Base-by-base conservation (phyloP, 2,888 invertebrate species). In the Strigamia crassipes region DNA sequence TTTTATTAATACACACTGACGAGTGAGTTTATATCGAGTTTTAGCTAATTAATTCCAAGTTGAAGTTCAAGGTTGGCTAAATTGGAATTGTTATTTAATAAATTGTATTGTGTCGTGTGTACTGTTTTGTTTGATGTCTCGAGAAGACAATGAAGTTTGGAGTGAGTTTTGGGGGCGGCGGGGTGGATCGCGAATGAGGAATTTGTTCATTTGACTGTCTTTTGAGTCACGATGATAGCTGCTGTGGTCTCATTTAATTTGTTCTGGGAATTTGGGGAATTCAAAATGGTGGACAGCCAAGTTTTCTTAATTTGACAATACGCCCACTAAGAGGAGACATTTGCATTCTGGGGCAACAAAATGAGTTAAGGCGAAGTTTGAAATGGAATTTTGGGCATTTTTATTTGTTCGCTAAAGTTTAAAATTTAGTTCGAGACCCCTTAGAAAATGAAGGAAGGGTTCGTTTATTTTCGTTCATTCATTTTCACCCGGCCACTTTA, bases 141-240 rank as follows among this genome's bases (percentile, higher is more conserved):
- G 73, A n/a, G 31, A 13, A 12, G 31, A 27, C 9, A n/a, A 15
- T 51, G 13, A 73, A 13, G n/a, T 23, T 27, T 73, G 73, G 15
- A 27, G 18, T 21, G 9, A 10, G 5, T 66, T 15, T n/a, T n/a
- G 46, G 46, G 46, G 12, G 13, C 9, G 10, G 46, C 0, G 4
- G 46, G 46, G 46, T 4, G 15, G 46, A 6, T 18, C 21, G 56
- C n/a, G 56, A 56, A 73, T 73, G 73, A 73, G 73, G 73, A 73
- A 73, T 73, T 73, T 73, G 73, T 73, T 73, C 73, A 73, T 73
- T 73, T 73, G 73, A 73, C 73, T 73, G 73, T 73, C 73, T 73
- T 73, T 73, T 73, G 73, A 73, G 73, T 73, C 73, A 73, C 31
- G 73, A 31, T 31, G 73, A 73, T 73, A 31, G 73, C 56, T 56